Percentiles rank a stretch among this genome's conserved stretches.
Evolutionary conservation across 2,888 invertebrate genomes (phyloP).

Genomic region (Leptinotarsa juncta): DNA sequence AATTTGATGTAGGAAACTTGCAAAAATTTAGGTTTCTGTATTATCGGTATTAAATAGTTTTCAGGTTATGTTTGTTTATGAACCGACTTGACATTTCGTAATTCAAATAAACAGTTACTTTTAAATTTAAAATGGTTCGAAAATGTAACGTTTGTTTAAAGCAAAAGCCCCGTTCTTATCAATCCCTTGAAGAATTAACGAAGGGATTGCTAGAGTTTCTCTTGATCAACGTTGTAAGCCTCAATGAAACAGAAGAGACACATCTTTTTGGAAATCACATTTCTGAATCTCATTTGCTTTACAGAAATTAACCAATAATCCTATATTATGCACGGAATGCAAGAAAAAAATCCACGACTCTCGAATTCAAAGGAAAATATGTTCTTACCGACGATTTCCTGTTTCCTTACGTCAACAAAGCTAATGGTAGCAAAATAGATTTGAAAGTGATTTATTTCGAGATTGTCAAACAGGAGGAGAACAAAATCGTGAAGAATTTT

Average conservation of each 20-base stretch:
- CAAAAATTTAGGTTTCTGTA: too few species aligned
- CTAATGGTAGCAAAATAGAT: background rate
- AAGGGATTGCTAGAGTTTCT: slow-evolving; percentile 1
- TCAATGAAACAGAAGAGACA: background rate
- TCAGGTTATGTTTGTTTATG: too few species aligned
- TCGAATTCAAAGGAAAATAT: slow-evolving; percentile 12
- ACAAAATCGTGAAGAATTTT: background rate
- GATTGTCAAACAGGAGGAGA: background rate
- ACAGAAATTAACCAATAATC: background rate
- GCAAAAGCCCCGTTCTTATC: background rate
- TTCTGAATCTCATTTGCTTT: background rate
- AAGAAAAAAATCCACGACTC: background rate
- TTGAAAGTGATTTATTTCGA: background rate
- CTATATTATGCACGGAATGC: background rate
- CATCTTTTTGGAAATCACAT: background rate
- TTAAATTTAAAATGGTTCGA: background rate
- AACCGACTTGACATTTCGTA: too few species aligned
- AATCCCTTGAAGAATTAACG: background rate
- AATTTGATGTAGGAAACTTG: too few species aligned
- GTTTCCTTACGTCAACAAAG: background rate
- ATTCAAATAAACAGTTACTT: too few species aligned
- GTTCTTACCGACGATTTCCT: background rate
- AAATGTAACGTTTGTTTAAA: background rate
- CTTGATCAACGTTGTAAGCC: slow-evolving; percentile 1
- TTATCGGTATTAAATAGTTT: too few species aligned